Evolutionary conservation across 1,140 invertebrate species (phyloP).

Genomic region (Radopholus similis): DNA sequence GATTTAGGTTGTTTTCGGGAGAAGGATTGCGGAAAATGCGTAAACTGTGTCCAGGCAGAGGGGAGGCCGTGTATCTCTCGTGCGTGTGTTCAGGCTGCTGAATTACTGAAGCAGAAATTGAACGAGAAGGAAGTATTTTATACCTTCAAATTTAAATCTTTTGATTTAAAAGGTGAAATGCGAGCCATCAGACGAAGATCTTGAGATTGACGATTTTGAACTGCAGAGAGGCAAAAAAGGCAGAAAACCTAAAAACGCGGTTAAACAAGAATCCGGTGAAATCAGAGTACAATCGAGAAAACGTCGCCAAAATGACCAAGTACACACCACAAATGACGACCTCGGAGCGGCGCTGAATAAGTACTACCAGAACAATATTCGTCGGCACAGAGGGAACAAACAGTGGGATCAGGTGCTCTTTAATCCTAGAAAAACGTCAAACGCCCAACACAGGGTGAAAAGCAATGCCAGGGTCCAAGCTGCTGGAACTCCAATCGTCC

Average conservation of each 20-base stretch:
- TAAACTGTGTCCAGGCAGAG: background rate
- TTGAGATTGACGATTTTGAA: constrained; percentile 1
- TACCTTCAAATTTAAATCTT: background rate
- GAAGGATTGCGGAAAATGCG: constrained; percentile 16
- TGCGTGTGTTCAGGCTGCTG: constrained; percentile 16
- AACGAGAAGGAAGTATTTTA: background rate
- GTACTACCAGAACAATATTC: background rate
- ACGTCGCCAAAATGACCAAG: background rate
- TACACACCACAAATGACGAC: background rate
- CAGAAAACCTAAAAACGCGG: constrained; percentile 1
- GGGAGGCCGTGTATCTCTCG: constrained; percentile 7
- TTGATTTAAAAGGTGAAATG: background rate
- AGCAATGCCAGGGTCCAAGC: constrained; percentile 84
- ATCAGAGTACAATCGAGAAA: background rate
- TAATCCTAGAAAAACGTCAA: background rate
- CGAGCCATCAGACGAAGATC: background rate
- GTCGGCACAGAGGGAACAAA: background rate
- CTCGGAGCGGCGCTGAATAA: background rate
- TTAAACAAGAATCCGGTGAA: background rate
- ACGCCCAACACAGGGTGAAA: constrained; percentile 10
- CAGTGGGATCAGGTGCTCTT: too few species aligned
- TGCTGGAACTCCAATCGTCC: constrained; percentile 74
- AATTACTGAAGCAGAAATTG: background rate
- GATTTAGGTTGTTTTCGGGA: constrained; percentile 12
- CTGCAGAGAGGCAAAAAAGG: constrained; percentile 3